phyloP scores from a whole-genome alignment of 2,797 vertebrate genomes.

The Myripristis murdjan region DNA sequence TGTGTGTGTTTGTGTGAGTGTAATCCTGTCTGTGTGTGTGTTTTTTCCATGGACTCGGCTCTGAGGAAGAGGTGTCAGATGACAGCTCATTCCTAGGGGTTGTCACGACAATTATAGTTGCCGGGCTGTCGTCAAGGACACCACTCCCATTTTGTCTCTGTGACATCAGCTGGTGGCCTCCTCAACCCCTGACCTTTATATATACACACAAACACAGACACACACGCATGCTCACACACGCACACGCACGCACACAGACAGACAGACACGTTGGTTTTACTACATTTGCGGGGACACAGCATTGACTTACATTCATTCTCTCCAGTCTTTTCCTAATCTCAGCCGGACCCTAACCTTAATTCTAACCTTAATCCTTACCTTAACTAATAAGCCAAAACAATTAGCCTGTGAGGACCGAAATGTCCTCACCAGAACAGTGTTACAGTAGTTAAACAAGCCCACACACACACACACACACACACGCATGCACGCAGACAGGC shows the following conservation, averaged over 20 bases:
- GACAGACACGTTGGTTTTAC: too few relatives aligned
- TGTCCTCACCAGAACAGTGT: too few relatives aligned
- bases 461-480: not conserved
- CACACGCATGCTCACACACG: constrained; percentile 31
- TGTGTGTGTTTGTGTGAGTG: constrained; percentile 22
- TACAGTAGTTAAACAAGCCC: too few relatives aligned
- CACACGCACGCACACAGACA: too few relatives aligned
- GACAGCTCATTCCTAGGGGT: constrained; percentile 72
- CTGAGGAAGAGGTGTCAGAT: constrained; percentile 68
- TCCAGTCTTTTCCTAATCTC: too few relatives aligned
- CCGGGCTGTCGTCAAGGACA: constrained; percentile 73
- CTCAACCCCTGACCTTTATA: constrained; percentile 61
- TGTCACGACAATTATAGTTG: constrained; percentile 76
- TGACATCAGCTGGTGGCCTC: constrained; percentile 66
- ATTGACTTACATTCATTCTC: too few relatives aligned
- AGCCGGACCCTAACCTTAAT: too few relatives aligned
- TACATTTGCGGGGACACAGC: too few relatives aligned
- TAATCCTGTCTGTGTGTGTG: constrained; percentile 14
- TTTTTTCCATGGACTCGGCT: constrained; percentile 67
- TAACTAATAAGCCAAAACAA: too few relatives aligned
- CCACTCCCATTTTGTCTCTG: constrained; percentile 55
- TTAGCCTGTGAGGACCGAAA: too few relatives aligned
- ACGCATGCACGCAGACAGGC: constrained; percentile 8
- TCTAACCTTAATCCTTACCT: too few relatives aligned
- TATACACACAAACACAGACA: too few relatives aligned